phyloP scores from a whole-genome alignment of 2,888 invertebrate genomes.

The Agelastica alni region DNA sequence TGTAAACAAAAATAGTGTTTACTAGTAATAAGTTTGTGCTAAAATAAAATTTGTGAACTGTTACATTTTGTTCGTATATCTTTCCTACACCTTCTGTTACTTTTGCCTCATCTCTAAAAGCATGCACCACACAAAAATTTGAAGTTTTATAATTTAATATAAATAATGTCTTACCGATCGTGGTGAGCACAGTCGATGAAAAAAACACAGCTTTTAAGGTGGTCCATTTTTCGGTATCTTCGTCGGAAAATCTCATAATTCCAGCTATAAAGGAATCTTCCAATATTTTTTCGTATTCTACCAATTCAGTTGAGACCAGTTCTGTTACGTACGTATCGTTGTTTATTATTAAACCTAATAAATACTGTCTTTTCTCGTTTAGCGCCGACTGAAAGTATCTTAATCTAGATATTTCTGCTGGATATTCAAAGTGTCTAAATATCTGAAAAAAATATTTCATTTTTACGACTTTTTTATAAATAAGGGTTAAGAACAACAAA shows the following conservation, averaged over 20 bases:
- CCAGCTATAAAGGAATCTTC: slow-evolving; percentile 76
- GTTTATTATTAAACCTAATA: slow-evolving; percentile 66
- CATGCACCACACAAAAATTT: too few relatives aligned
- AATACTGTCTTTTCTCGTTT: slow-evolving; percentile 61
- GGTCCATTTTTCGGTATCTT: slow-evolving; percentile 71
- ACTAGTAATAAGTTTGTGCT: too few relatives aligned
- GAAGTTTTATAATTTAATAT: too few relatives aligned
- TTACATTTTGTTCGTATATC: too few relatives aligned
- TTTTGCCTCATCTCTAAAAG: too few relatives aligned
- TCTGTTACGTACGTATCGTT: slow-evolving; percentile 59
- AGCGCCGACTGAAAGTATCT: slow-evolving; percentile 53
- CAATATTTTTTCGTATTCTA: slow-evolving; percentile 64
- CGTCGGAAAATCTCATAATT: slow-evolving; percentile 45
- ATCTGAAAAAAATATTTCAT: slow-evolving; percentile 63
- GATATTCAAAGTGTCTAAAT: slow-evolving; percentile 77
- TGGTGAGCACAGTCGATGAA: slow-evolving; percentile 87
- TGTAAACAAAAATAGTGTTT: too few relatives aligned
- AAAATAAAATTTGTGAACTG: too few relatives aligned
- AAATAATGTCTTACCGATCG: slow-evolving; percentile 80
- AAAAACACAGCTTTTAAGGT: slow-evolving; percentile 85
- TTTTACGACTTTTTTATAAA: too few relatives aligned
- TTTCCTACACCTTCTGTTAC: too few relatives aligned
- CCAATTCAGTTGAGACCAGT: slow-evolving; percentile 61
- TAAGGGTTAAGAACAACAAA: too few relatives aligned
- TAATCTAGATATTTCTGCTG: slow-evolving; percentile 73